Evolutionary conservation across 1,140 invertebrate genomes (phyloP).

Genomic region (Asbolus verrucosus): DNA sequence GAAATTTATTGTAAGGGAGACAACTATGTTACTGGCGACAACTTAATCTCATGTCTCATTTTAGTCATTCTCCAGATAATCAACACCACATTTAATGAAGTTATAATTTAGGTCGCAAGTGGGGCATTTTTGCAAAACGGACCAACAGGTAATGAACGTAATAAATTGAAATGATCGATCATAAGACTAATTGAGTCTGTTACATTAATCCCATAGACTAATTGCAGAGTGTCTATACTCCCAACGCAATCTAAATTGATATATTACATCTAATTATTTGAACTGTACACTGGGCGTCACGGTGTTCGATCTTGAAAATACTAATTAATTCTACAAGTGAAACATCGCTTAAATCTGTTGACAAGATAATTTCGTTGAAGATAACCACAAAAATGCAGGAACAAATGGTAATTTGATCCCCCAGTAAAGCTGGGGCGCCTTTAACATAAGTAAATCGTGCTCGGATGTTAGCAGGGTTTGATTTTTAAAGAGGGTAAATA

Average conservation of each 20-base stretch:
- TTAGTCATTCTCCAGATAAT: no score
- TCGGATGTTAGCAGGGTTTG: slow-evolving; percentile 27
- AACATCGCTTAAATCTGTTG: neutral
- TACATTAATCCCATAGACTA: slow-evolving; percentile 3
- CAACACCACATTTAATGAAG: slow-evolving; percentile 11
- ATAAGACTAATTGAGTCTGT: slow-evolving; percentile 22
- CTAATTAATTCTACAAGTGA: slow-evolving; percentile 12
- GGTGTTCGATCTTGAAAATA: neutral
- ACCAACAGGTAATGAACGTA: no score
- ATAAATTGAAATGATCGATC: slow-evolving; percentile 7
- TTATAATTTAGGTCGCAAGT: slow-evolving; percentile 9
- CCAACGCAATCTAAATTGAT: slow-evolving; percentile 17
- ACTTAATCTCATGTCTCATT: no score
- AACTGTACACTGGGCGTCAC: no score
- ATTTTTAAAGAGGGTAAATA: slow-evolving; percentile 21
- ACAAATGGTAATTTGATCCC: slow-evolving; percentile 13
- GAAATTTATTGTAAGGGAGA: no score
- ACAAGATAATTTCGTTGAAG: no score
- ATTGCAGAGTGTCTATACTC: slow-evolving; percentile 28
- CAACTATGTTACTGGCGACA: no score
- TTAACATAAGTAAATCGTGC: slow-evolving; percentile 33
- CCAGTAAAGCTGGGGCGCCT: neutral
- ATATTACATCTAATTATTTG: slow-evolving; percentile 16
- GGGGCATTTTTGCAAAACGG: neutral
- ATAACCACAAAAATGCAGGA: no score